These are phyloP conservation scores for Parthenolecanium corni DNA, from an alignment of 2,888 invertebrate species.

Conservation along the genomic window DNA sequence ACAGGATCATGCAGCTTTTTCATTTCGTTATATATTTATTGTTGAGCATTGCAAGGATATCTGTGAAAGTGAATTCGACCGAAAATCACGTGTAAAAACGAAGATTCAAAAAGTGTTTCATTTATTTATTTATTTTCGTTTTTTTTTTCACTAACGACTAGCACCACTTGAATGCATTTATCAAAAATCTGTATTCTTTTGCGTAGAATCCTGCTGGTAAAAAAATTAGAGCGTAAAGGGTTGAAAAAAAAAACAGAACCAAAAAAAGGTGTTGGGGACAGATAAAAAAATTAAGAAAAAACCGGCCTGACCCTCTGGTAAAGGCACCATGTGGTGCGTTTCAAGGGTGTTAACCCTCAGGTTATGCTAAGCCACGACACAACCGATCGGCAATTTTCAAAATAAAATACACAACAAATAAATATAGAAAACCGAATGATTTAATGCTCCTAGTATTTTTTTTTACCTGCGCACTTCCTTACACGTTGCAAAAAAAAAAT, in stretches of 20 bases:
- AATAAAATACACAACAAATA: conserved; percentile 14
- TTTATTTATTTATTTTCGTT: no score
- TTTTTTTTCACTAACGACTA: no score
- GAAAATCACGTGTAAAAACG: no score
- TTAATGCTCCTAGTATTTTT: neutral
- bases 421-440: conserved; percentile 14
- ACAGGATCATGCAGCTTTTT: no score
- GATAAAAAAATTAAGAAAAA: conserved; percentile 20
- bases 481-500: neutral
- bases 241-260: neutral
- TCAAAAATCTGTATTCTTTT: neutral
- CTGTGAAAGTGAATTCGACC: no score
- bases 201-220: conserved; percentile 16
- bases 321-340: conserved; percentile 21
- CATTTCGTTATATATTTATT: no score
- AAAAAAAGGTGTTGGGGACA: conserved; percentile 14
- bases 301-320: conserved; percentile 14
- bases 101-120: no score
- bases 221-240: conserved; percentile 25
- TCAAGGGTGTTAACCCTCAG: conserved; percentile 14
- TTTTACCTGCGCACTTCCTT: neutral
- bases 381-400: neutral
- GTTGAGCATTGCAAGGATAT: no score
- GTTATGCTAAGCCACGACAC: neutral
- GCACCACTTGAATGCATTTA: conserved; percentile 10